These are phyloP conservation scores for Otis tarda DNA, from an alignment of 2,113 vertebrate species.

Conservation along the genomic window DNA sequence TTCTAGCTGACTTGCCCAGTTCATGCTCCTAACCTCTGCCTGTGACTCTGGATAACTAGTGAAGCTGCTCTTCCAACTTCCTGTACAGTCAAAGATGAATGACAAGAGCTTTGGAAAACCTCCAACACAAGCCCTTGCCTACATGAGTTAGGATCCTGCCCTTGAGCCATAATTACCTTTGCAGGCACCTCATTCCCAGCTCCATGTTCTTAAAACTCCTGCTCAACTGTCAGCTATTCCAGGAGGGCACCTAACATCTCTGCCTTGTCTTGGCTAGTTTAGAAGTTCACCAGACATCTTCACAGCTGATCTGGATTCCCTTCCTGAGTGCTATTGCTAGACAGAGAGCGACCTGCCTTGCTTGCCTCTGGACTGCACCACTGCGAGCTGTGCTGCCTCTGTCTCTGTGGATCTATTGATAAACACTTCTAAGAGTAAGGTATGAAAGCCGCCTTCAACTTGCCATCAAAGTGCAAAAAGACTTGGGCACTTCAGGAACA, in stretches of 20 bases:
- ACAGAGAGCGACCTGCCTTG: neutral
- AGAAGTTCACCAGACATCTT: neutral
- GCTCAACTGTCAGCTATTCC: neutral
- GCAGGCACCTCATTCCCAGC: neutral
- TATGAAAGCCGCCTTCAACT: accelerated
- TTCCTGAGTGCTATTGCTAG: neutral
- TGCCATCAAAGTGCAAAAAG: neutral
- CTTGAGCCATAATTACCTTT: neutral
- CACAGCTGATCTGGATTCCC: neutral
- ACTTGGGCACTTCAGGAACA: neutral
- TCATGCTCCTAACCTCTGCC: neutral
- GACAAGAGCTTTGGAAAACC: neutral
- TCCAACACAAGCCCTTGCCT: neutral
- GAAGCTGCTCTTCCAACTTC: neutral
- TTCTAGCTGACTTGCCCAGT: neutral
- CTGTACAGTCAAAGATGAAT: neutral
- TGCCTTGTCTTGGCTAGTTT: neutral
- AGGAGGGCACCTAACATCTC: neutral
- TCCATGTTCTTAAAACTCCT: neutral
- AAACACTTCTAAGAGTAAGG: neutral
- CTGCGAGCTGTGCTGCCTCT: neutral
- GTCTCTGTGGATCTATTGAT: neutral
- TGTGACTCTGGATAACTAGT: neutral
- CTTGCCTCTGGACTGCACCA: neutral
- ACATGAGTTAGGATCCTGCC: neutral